phyloP scores from a whole-genome alignment of 2,888 invertebrate species.

The Junonia oenone region DNA sequence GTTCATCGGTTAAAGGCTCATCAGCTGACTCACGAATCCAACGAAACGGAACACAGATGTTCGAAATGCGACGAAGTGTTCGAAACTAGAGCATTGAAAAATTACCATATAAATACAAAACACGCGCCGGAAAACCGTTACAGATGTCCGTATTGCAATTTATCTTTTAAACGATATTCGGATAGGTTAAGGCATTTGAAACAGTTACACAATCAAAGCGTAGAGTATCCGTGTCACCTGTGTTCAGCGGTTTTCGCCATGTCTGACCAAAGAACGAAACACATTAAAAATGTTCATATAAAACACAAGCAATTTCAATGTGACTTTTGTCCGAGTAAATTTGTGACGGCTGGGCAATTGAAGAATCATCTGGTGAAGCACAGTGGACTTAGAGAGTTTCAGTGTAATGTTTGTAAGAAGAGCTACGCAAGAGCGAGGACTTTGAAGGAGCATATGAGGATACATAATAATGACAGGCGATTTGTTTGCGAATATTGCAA shows the following conservation, averaged over 20 bases:
- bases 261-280: conserved; percentile 57
- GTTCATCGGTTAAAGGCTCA: conserved; percentile 53
- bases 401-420: conserved; percentile 69
- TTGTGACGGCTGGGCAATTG: conserved; percentile 50
- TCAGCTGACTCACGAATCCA: conserved; percentile 45
- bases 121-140: conserved; percentile 49
- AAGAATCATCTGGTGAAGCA: conserved; percentile 59
- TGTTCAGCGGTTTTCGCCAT: conserved; percentile 57
- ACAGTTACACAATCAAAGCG: conserved; percentile 45
- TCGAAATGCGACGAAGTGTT: conserved; percentile 52
- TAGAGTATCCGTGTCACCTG: conserved; percentile 58
- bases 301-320: conserved; percentile 53
- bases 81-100: conserved; percentile 41
- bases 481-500: conserved; percentile 66
- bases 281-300: conserved; percentile 57
- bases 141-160: conserved; percentile 53
- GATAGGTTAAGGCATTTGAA: conserved; percentile 51
- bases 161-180: conserved; percentile 53
- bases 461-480: conserved; percentile 62
- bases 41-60: conserved; percentile 43
- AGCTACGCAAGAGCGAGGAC: conserved; percentile 54
- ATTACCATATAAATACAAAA: conserved; percentile 44
- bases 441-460: conserved; percentile 58
- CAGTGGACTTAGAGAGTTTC: conserved; percentile 47
- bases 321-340: conserved; percentile 48